Conservation (phyloP, 2,113 vertebrate species). For the Planiliza haematocheilus region DNA sequence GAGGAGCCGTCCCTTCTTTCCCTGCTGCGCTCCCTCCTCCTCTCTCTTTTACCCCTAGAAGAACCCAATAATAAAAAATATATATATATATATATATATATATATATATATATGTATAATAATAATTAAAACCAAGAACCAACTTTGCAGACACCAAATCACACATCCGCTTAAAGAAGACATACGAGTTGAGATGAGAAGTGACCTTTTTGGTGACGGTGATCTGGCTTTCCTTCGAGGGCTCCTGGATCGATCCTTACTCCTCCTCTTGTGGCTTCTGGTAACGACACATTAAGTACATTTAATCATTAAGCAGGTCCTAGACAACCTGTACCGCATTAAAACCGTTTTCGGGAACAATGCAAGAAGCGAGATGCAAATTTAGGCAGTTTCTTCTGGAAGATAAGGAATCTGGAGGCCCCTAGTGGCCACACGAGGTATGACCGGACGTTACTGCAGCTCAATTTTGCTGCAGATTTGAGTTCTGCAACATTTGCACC, state of each 20-base stretch:
- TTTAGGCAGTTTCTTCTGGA: too few species aligned
- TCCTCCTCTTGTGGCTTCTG: constrained; percentile 89
- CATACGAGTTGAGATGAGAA: neutral
- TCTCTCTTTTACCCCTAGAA: constrained; percentile 90
- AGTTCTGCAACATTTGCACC: too few species aligned
- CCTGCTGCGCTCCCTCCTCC: constrained; percentile 86
- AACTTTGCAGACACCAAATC: neutral
- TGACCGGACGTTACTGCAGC: too few species aligned
- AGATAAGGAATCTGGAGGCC: too few species aligned
- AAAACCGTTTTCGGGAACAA: too few species aligned
- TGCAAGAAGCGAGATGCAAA: too few species aligned
- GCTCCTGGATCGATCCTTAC: constrained; percentile 88
- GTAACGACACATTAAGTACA: neutral
- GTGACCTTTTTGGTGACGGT: constrained; percentile 88
- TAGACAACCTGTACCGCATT: too few species aligned
- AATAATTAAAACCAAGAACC: neutral
- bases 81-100: too few species aligned
- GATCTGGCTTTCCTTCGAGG: constrained; percentile 87
- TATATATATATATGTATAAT: too few species aligned
- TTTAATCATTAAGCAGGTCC: too few species aligned
- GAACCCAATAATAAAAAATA: neutral
- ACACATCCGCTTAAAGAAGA: too few species aligned
- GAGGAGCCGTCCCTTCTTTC: constrained; percentile 86
- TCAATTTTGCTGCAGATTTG: neutral
- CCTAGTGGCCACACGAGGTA: too few species aligned